A percentile compares a stretch with the other conserved stretches of the same genome.
These are phyloP conservation scores for Maniola jurtina DNA, from an alignment of 1,140 invertebrate species.

Conservation along the genomic window DNA sequence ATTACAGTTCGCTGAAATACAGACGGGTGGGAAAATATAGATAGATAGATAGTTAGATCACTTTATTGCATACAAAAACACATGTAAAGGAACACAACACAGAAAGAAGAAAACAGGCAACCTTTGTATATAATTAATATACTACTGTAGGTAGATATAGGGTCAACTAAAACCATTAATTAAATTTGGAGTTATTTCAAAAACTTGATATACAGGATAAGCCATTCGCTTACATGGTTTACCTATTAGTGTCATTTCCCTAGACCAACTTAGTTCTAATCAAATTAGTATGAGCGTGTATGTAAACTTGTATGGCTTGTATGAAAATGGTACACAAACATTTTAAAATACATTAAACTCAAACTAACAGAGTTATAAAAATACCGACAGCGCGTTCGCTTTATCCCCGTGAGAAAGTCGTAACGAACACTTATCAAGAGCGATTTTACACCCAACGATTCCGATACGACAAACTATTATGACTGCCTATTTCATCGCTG, in stretches of 20 bases:
- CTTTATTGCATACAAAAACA: too few relatives aligned
- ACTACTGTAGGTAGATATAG: too few relatives aligned
- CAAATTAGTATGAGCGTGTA: conserved; percentile 6
- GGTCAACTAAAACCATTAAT: too few relatives aligned
- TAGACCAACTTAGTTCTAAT: background rate
- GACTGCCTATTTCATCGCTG: too few relatives aligned
- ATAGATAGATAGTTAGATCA: too few relatives aligned
- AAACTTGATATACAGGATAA: background rate
- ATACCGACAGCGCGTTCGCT: conserved; percentile 23
- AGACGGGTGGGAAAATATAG: too few relatives aligned
- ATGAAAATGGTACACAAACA: conserved; percentile 1
- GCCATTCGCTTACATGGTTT: background rate
- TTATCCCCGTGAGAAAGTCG: conserved; percentile 30
- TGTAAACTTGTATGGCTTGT: conserved; percentile 6
- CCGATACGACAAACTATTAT: background rate
- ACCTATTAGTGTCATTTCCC: background rate
- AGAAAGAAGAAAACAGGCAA: too few relatives aligned
- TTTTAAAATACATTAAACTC: conserved; percentile 25
- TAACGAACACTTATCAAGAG: conserved; percentile 12
- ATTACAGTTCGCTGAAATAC: too few relatives aligned
- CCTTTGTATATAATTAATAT: too few relatives aligned
- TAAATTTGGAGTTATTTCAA: background rate
- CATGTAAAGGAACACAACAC: too few relatives aligned
- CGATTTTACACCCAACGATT: background rate
- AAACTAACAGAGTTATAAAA: conserved; percentile 35